Base-by-base conservation (phyloP, 2,797 vertebrate genomes). In the Notamacropus eugenii region DNA sequence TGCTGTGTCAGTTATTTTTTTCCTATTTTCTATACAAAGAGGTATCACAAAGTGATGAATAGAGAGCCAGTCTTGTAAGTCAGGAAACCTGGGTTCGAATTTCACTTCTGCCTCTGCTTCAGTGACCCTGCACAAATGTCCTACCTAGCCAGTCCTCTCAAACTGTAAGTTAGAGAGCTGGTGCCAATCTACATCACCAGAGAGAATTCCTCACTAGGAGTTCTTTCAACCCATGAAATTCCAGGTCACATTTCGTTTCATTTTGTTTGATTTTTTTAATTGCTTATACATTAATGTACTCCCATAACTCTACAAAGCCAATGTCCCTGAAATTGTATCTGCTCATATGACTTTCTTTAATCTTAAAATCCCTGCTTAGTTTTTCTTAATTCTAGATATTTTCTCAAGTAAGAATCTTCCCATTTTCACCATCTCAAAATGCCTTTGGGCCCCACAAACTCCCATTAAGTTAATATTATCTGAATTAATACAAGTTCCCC, bases 401-500 rank as follows among this genome's bases (percentile, higher is more conserved):
- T 91, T 34, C 54, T 67, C 74, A 74, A 91, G 29, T 90, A 62
- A 90, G 12, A 94, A 46, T 67, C 56, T 82, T 95, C 54, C 54
- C 12, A 55, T 14, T 87, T 46, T 3, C 91, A 28, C 91, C 59
- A 93, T 74, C 91, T 90, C 50, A 91, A 54, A 93, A 87, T 82
- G n/a, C n/a, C 92, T 62, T 67, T 93, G 55, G 91, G 91, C 34
- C 56, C 56, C 10, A 87, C 22, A 50, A 6, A 52, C 90, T 95
- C 82, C 67, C 74, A 74, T 91, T 90, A 92, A 56, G 54, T 90
- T 93, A 55, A n/a, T 29, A 59, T 62, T 94, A 91, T n/a, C 93
- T 96, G 19, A 94, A 92, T 92, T 92, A 96, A 95, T 82, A 50
- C 2, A 55, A 2, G 34, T 94, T 95, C 93, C 46, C 55, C 95